These are phyloP conservation scores for Empis livida DNA, from an alignment of 2,888 invertebrate genomes.

Conservation along the genomic window DNA sequence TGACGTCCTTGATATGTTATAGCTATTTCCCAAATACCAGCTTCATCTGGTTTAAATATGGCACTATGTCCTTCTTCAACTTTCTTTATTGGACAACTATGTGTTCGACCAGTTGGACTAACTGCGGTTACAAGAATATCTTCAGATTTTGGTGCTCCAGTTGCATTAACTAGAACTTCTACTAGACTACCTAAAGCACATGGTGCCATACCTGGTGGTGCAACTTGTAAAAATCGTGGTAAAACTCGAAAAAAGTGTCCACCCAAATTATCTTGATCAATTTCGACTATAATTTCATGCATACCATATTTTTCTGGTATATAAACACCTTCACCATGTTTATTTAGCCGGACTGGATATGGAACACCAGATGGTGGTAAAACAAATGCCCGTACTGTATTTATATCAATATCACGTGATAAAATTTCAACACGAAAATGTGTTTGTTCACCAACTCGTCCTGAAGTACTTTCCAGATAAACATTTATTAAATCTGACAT, in stretches of 20 bases:
- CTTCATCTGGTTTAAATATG: constrained; percentile 93
- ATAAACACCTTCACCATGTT: constrained; percentile 69
- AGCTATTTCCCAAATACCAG: constrained; percentile 93
- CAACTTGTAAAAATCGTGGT: constrained; percentile 75
- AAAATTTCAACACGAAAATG: constrained; percentile 65
- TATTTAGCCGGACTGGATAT: constrained; percentile 47
- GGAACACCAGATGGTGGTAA: constrained; percentile 64
- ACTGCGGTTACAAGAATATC: constrained; percentile 87
- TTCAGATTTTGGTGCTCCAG: constrained; percentile 63
- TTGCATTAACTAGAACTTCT: constrained; percentile 82
- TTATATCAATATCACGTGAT: constrained; percentile 52
- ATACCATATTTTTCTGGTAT: constrained; percentile 84
- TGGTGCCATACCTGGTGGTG: constrained; percentile 87
- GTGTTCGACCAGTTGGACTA: constrained; percentile 74
- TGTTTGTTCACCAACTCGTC: constrained; percentile 76
- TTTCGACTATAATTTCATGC: constrained; percentile 65
- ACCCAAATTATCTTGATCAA: constrained; percentile 44
- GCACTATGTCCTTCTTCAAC: constrained; percentile 87
- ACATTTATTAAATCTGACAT: constrained; percentile 71
- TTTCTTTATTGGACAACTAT: constrained; percentile 70
- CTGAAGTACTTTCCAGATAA: constrained; percentile 69
- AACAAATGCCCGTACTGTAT: constrained; percentile 62
- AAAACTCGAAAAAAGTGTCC: constrained; percentile 74
- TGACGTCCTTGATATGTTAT: constrained; percentile 93
- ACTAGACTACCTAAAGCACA: constrained; percentile 91